Evolutionary conservation across 2,113 vertebrate species (phyloP).

Genomic region (Ophiodon elongatus): DNA sequence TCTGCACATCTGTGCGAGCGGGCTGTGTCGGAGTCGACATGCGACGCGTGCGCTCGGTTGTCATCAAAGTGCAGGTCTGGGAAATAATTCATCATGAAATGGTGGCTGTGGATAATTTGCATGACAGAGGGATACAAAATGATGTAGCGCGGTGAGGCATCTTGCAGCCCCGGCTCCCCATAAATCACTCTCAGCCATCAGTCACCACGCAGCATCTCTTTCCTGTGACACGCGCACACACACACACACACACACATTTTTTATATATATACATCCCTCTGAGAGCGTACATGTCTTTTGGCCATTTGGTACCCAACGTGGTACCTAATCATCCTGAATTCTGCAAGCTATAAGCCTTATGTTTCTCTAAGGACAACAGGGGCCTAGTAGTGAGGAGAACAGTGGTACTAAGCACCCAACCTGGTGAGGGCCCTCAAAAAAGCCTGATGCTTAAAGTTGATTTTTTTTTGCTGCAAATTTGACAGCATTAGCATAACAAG

Average conservation of each 20-base stretch:
- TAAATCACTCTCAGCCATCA: constrained; percentile 77
- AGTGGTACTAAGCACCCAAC: background rate
- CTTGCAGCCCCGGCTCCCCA: constrained; percentile 50
- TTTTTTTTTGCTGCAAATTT: background rate
- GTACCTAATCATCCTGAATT: constrained; percentile 28
- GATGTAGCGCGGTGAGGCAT: constrained; percentile 56
- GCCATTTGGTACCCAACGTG: constrained; percentile 22
- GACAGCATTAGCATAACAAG: background rate
- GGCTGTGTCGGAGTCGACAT: constrained; percentile 48
- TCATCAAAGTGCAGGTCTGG: constrained; percentile 69
- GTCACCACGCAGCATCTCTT: constrained; percentile 34
- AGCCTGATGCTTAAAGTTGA: background rate
- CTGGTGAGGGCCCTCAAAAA: background rate
- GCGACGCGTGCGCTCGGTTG: constrained; percentile 22
- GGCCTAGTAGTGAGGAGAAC: background rate
- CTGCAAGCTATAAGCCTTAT: constrained; percentile 9
- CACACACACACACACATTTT: constrained; percentile 7
- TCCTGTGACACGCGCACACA: constrained; percentile 33
- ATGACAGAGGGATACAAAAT: constrained; percentile 78
- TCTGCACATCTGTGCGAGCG: constrained; percentile 47
- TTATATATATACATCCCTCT: constrained; percentile 2
- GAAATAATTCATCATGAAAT: constrained; percentile 76
- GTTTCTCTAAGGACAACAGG: background rate
- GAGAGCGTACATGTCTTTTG: constrained; percentile 17
- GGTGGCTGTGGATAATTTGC: constrained; percentile 75